Evolutionary conservation across 2,797 vertebrate species (phyloP).

Genomic region (Linurgus olivaceus): DNA sequence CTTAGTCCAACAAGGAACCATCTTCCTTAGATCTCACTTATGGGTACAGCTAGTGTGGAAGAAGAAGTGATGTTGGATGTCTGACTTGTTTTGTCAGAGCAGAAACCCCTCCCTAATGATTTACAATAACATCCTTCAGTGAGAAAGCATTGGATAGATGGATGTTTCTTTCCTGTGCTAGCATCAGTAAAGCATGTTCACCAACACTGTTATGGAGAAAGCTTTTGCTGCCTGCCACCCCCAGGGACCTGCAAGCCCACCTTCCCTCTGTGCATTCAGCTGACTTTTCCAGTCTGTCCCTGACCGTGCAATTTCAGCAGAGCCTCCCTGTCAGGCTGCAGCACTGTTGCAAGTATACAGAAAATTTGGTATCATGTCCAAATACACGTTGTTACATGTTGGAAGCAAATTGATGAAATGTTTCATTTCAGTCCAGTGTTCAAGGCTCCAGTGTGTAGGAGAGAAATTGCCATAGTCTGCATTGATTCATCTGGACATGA

Average conservation of each 20-base stretch:
- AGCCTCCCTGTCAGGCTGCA: neutral
- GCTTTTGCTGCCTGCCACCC: neutral
- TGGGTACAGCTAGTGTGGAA: neutral
- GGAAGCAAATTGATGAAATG: neutral
- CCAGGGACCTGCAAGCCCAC: neutral
- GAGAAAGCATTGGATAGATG: neutral
- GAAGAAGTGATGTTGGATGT: neutral
- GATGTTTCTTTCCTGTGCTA: neutral
- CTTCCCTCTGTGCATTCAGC: neutral
- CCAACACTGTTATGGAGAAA: neutral
- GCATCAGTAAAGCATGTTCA: neutral
- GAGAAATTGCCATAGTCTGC: neutral
- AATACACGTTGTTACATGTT: neutral
- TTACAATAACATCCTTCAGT: neutral
- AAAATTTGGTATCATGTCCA: neutral
- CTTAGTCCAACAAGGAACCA: neutral
- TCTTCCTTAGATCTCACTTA: neutral
- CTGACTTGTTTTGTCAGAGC: neutral
- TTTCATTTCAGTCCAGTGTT: neutral
- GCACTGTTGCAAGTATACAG: neutral
- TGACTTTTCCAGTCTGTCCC: neutral
- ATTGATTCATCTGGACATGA: neutral
- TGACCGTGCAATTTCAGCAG: accelerated
- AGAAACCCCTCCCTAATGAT: neutral
- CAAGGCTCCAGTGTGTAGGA: neutral